Percentiles rank a stretch among this genome's conserved stretches.
Evolutionary conservation across 2,888 invertebrate genomes (phyloP).

Genomic region (Malthinus flaveolus): DNA sequence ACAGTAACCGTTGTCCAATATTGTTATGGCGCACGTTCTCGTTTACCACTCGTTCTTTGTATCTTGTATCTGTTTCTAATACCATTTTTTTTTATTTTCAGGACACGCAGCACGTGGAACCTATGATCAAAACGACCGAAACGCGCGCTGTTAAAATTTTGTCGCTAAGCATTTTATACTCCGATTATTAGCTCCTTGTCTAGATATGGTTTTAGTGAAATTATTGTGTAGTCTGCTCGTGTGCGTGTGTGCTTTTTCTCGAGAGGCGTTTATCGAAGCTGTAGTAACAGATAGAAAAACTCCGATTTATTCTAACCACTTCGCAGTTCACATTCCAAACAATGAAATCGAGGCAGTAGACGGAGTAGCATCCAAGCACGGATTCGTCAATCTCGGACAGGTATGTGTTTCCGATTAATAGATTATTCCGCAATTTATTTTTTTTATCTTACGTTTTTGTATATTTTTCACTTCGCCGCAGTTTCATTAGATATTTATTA

Average conservation of each 20-base stretch:
- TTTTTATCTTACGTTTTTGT: too few relatives aligned
- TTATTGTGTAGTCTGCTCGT: conserved; percentile 33
- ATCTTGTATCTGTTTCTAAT: conserved; percentile 7
- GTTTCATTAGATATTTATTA: conserved; percentile 10
- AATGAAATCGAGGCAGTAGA: conserved; percentile 69
- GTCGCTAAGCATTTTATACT: conserved; percentile 24
- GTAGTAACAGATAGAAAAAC: conserved; percentile 9
- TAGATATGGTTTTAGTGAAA: conserved; percentile 36
- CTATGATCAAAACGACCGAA: conserved; percentile 28
- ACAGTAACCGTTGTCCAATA: conserved; percentile 17
- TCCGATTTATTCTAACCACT: conserved; percentile 75
- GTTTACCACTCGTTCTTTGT: conserved; percentile 4
- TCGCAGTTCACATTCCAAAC: conserved; percentile 83
- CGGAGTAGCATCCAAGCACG: conserved; percentile 79
- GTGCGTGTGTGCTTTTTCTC: conserved; percentile 29
- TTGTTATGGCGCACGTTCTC: conserved; percentile 19
- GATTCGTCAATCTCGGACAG: conserved; percentile 86
- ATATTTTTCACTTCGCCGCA: not conserved
- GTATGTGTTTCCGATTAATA: conserved; percentile 59
- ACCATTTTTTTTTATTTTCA: conserved; percentile 19
- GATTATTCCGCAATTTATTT: conserved; percentile 15
- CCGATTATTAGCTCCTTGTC: conserved; percentile 27
- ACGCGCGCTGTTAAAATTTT: conserved; percentile 25
- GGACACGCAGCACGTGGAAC: conserved; percentile 27
- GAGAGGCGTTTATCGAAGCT: conserved; percentile 30